phyloP scores from a whole-genome alignment of 2,113 vertebrate species.

The Petrocephalus zakoni region DNA sequence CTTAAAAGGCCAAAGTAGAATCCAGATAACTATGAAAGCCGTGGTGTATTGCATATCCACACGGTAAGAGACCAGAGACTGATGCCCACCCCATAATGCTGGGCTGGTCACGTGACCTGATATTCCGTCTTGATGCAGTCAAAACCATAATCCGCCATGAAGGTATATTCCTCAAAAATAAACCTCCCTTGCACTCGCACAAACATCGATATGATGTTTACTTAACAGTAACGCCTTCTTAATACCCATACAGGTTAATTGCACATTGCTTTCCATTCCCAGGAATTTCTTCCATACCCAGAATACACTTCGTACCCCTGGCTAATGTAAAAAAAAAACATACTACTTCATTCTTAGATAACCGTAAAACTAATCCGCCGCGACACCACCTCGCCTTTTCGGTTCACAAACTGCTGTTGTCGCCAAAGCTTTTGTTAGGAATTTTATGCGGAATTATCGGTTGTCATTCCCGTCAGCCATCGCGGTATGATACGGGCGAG shows the following conservation, averaged over 20 bases:
- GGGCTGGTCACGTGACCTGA: constrained; percentile 52
- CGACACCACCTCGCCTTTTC: background rate
- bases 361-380: background rate
- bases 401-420: background rate
- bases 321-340: constrained; percentile 6
- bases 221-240: background rate
- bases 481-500: constrained; percentile 28
- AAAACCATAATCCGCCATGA: background rate
- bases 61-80: constrained; percentile 45
- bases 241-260: background rate
- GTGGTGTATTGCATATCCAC: constrained; percentile 22
- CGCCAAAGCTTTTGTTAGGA: constrained; percentile 14
- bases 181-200: background rate
- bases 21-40: constrained; percentile 19
- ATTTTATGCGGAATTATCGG: background rate
- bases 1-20: constrained; percentile 3
- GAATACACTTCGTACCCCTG: constrained; percentile 30
- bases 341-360: background rate
- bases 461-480: constrained; percentile 32
- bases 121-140: constrained; percentile 39
- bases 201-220: background rate
- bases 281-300: constrained; percentile 32
- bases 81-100: constrained; percentile 46
- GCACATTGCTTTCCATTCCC: constrained; percentile 2
- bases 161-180: background rate